These are phyloP conservation scores for Hemicordylus capensis DNA, from an alignment of 2,113 vertebrate genomes.

Conservation along the genomic window DNA sequence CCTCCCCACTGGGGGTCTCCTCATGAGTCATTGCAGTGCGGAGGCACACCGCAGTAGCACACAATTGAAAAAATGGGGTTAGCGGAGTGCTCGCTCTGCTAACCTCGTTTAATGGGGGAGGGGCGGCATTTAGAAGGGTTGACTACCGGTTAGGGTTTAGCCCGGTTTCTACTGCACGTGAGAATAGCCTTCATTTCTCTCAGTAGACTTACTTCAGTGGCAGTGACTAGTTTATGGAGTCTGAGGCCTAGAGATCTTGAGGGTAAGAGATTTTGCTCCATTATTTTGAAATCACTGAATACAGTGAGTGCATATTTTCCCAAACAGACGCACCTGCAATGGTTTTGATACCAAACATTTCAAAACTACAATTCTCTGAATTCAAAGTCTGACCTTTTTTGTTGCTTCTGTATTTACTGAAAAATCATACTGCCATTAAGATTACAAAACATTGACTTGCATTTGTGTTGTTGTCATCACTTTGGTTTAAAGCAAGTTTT, in stretches of 20 bases:
- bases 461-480: neutral
- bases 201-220: neutral
- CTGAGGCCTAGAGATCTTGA: neutral
- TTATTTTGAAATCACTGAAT: neutral
- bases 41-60: no score
- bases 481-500: neutral
- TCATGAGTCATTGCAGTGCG: no score
- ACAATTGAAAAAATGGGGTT: no score
- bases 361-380: neutral
- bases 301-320: neutral
- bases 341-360: neutral
- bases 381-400: neutral
- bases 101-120: no score
- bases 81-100: no score
- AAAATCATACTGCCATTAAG: neutral
- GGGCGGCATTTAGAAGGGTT: no score
- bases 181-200: no score
- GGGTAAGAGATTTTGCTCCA: neutral
- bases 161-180: no score
- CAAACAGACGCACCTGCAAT: neutral
- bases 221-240: neutral
- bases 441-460: neutral
- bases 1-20: no score
- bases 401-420: neutral
- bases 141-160: no score